Base-by-base conservation (phyloP, 2,113 vertebrate genomes). In the Cochlearius cochlearius region DNA sequence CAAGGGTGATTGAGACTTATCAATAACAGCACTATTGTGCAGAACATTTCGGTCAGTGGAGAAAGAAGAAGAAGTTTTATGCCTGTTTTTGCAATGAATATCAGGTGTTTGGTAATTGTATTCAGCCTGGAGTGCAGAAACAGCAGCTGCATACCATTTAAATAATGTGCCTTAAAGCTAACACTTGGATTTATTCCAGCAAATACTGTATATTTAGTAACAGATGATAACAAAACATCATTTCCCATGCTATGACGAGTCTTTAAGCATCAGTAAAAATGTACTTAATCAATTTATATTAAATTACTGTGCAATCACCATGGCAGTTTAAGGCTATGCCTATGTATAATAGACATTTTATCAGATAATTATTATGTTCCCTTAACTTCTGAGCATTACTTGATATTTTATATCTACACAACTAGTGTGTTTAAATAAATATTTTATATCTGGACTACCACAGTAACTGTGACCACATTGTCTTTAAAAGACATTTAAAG, bases 201-300 rank as follows among this genome's bases (percentile, higher is more conserved):
- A 93, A 84, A 94, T 53, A 78, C 69, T 62, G 92, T 83, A 49
- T 93, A 90, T 97, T 93, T 94, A 97, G 95, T 50, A 95, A 62
- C 77, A 96, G 96, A 90, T 93, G 95, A 97, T 97, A 97, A 96
- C 83, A 92, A 95, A 91, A 95, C 77, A 90, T 83, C 62, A 59
- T 97, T 90, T 95, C 94, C 93, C 68, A 63, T 83, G 92, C 96
- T 94, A 94, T 91, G 95, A 96, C 96, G 89, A 78, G 83, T 63
- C 94, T 98, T 96, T 97, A 97, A 95, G 96, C 94, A 96, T 92
- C 96, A 97, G 94, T 96, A 97, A 97, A 94, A 89, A 95, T 67
- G 95, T 94, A 96, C 95, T 98, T 97, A 97, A 98, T 97, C 96
- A 97, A 94, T 96, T 97, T 92, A 52, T 96, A 56, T 90, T 88